These are phyloP conservation scores for Phenganax stokvisi DNA, from an alignment of 92 coral and sea anemone species.

Conservation along the genomic window DNA sequence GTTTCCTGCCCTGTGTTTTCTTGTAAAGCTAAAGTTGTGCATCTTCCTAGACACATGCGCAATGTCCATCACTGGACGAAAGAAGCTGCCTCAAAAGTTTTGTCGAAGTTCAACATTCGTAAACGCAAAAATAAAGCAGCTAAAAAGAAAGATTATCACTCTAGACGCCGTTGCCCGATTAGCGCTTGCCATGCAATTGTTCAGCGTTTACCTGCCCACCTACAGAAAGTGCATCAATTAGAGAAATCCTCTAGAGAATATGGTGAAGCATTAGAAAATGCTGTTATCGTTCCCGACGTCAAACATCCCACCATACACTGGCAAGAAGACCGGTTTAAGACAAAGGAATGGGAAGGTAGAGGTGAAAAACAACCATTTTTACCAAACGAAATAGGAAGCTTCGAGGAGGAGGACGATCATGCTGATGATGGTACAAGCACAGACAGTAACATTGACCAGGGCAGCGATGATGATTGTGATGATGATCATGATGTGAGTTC, in stretches of 20 bases:
- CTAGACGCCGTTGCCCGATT: conserved; percentile 35
- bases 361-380: background rate
- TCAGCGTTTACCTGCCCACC: conserved; percentile 36
- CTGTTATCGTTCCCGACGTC: background rate
- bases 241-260: conserved; percentile 18
- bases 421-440: conserved; percentile 14
- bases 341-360: conserved; percentile 4
- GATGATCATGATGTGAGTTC: conserved; percentile 13
- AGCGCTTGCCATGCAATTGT: conserved; percentile 33
- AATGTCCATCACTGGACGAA: conserved; percentile 1
- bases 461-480: conserved; percentile 29
- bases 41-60: background rate
- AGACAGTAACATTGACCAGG: conserved; percentile 16
- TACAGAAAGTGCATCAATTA: conserved; percentile 39
- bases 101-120: conserved; percentile 3
- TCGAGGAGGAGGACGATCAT: background rate
- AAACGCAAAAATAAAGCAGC: conserved; percentile 23
- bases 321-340: conserved; percentile 9
- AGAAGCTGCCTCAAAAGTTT: background rate
- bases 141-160: conserved; percentile 40
- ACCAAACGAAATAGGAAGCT: background rate
- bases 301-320: background rate
- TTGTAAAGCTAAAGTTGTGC: background rate
- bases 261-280: background rate
- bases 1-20: background rate